Percentiles rank a stretch among this genome's conserved stretches.
These are phyloP conservation scores for Drosophila parthenogenetica DNA, from an alignment of 2,888 invertebrate species.

Conservation along the genomic window DNA sequence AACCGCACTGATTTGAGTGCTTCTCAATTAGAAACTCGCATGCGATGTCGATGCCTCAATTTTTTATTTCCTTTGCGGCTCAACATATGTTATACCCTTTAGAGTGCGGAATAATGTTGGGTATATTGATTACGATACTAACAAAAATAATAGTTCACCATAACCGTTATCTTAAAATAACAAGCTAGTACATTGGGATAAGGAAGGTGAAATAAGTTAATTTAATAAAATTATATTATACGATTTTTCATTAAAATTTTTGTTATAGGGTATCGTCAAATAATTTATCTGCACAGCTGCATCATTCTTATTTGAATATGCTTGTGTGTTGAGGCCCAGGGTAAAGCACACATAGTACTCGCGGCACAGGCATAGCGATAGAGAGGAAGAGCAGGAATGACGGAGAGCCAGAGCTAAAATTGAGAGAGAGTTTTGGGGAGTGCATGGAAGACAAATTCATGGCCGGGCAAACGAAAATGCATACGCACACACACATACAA, in stretches of 20 bases:
- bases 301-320: constrained; percentile 37
- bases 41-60: constrained; percentile 49
- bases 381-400: constrained; percentile 25
- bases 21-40: constrained; percentile 69
- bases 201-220: no score
- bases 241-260: neutral
- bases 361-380: constrained; percentile 17
- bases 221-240: no score
- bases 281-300: neutral
- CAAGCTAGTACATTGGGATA: no score
- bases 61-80: constrained; percentile 12
- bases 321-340: constrained; percentile 22
- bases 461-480: constrained; percentile 45
- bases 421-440: constrained; percentile 38
- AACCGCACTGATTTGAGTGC: constrained; percentile 73
- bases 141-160: no score
- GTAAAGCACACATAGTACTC: constrained; percentile 32
- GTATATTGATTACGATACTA: neutral
- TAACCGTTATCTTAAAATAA: no score
- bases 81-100: constrained; percentile 13
- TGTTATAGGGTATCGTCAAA: constrained; percentile 12
- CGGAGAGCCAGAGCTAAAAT: constrained; percentile 19
- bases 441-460: constrained; percentile 49
- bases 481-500: neutral
- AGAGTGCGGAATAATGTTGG: neutral